Evolutionary conservation across 2,888 invertebrate species (phyloP), one percentile per base, ranked within the genome.

Genomic region (Sminthurinus aureus): DNA sequence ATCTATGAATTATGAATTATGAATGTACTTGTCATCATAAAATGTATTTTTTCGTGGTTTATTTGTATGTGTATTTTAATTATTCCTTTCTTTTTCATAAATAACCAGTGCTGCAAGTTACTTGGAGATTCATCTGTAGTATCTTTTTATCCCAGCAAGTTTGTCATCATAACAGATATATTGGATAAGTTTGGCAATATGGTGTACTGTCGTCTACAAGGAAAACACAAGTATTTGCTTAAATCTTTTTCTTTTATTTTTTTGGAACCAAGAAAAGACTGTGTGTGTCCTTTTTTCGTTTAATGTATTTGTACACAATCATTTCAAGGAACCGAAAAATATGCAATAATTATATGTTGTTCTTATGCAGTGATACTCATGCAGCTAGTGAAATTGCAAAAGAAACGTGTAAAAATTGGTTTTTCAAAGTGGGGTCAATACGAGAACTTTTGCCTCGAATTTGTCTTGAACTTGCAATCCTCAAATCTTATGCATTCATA

Each of bases 381-480:
- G 86, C 87, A 18, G 83, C 94, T 0, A 38, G 38, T 38, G 96
- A 96, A 90, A 92, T 94, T 79, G 97, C 98, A 0, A 96, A 96
- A 90, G 98, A 98, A 91, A 99, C 98, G 0, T 98, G 98, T 90
- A 94, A 96, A 87, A 99, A 99, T 92, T 99, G 99, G 99, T 97
- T 99, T 91, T 98, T 96, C 91, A 99, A 99, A 92, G 96, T 99
- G 90, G 97, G 98, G 0, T 98, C 98, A 0, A 98, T 99, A 89
- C 92, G 98, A 87, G 99, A 99, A 91, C 91, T 99, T 11, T 93
- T 99, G 76, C 98, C 99, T 0, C 92, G 97, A 83, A 92, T 99
- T 38, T 99, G 98, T 90, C 95, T 98, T 88, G 98, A 99, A 92
- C 95, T 97, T 92, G 95, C 98, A 13, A 93, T 98, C 86, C 91